phyloP scores from a whole-genome alignment of 2,797 vertebrate genomes.

The Sebastes taczanowskii region DNA sequence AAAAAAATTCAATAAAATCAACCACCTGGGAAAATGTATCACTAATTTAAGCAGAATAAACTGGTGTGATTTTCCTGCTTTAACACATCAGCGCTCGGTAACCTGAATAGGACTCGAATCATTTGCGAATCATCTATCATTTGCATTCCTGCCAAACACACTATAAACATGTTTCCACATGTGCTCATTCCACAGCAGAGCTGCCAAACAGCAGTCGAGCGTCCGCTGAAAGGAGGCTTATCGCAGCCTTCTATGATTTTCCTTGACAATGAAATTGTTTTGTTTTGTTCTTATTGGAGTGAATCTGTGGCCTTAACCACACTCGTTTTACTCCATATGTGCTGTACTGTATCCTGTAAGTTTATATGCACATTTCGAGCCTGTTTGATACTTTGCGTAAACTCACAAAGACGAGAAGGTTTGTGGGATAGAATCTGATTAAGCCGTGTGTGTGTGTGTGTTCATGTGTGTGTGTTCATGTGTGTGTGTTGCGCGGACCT shows the following conservation, averaged over 20 bases:
- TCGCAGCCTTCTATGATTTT: slow-evolving; percentile 47
- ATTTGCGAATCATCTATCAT: slow-evolving; percentile 72
- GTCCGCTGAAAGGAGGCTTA: slow-evolving; percentile 61
- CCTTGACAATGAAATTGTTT: slow-evolving; percentile 51
- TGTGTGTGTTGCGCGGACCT: slow-evolving; percentile 33
- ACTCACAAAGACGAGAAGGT: slow-evolving; percentile 24
- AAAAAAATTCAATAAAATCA: neutral
- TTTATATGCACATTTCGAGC: neutral
- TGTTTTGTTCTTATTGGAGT: slow-evolving; percentile 23
- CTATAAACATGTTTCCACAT: slow-evolving; percentile 78
- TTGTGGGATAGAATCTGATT: slow-evolving; percentile 63
- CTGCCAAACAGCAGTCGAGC: slow-evolving; percentile 69
- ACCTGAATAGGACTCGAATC: slow-evolving; percentile 62
- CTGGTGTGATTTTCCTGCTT: slow-evolving; percentile 26
- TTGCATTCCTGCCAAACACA: slow-evolving; percentile 66
- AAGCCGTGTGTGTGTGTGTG: slow-evolving; percentile 26
- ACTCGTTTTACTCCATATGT: neutral
- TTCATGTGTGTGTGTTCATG: slow-evolving; percentile 13
- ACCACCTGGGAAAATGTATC: slow-evolving; percentile 19
- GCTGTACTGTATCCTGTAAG: neutral
- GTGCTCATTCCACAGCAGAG: slow-evolving; percentile 66
- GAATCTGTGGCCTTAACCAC: neutral
- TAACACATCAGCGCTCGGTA: slow-evolving; percentile 37
- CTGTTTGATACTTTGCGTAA: slow-evolving; percentile 5
- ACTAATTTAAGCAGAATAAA: slow-evolving; percentile 37